phyloP scores from a whole-genome alignment of 1,140 invertebrate genomes.

The Parapsyche elsis region DNA sequence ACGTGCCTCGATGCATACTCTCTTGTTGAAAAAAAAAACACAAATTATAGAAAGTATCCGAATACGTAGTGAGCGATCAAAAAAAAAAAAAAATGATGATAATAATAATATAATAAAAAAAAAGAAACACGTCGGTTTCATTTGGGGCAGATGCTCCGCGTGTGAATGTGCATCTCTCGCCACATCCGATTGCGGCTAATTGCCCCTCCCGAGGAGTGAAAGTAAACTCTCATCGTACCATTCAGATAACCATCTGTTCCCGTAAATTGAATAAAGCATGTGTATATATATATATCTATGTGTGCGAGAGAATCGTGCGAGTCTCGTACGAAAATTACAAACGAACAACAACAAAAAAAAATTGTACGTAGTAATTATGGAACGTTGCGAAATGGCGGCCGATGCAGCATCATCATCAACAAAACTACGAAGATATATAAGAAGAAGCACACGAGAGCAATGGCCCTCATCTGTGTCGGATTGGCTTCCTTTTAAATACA shows the following conservation, averaged over 20 bases:
- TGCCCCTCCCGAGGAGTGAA: slow-evolving; percentile 33
- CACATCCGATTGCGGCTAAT: slow-evolving; percentile 38
- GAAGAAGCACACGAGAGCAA: no score
- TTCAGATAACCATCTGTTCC: slow-evolving; percentile 42
- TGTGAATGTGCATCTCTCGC: slow-evolving; percentile 19
- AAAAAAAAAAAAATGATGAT: slow-evolving; percentile 3
- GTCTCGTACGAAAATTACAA: neutral
- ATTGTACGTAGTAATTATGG: neutral
- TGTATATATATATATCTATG: no score
- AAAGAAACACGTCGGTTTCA: neutral
- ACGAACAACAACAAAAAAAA: neutral
- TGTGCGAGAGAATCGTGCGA: slow-evolving; percentile 30
- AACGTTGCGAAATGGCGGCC: neutral
- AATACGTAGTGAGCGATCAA: neutral
- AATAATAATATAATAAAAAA: no score
- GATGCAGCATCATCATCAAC: no score
- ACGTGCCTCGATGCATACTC: no score
- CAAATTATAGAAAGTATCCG: slow-evolving; percentile 1
- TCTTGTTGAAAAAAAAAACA: no score
- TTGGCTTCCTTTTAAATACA: no score
- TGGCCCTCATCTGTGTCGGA: no score
- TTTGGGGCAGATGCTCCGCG: slow-evolving; percentile 7
- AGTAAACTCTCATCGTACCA: slow-evolving; percentile 35
- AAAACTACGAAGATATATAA: no score
- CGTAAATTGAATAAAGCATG: slow-evolving; percentile 33